phyloP scores from a whole-genome alignment of 2,888 invertebrate genomes.

The Plebejus melissa region DNA sequence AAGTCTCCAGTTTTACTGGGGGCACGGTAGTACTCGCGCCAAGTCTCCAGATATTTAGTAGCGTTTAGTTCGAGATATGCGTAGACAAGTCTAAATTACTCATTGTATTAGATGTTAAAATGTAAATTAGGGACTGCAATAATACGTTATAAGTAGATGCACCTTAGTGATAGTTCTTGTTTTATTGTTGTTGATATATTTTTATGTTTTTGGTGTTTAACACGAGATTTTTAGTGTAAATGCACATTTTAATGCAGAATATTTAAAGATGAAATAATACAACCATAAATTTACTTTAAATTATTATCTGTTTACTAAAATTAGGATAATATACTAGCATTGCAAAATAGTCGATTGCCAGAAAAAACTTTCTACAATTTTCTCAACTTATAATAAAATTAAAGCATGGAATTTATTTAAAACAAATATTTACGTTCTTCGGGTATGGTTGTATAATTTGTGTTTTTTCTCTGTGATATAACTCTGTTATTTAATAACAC shows the following conservation, averaged over 20 bases:
- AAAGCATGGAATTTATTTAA: neutral
- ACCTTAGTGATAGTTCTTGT: conserved; percentile 53
- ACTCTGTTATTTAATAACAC: neutral
- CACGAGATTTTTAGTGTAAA: neutral
- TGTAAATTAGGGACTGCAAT: conserved; percentile 67
- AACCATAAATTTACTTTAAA: neutral
- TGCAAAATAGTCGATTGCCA: neutral
- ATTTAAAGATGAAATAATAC: neutral
- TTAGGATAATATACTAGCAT: neutral
- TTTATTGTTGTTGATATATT: conserved; percentile 16
- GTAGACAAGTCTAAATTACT: conserved; percentile 41
- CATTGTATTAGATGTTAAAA: conserved; percentile 55
- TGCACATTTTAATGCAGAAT: neutral
- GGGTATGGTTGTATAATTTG: neutral
- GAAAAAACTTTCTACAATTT: neutral
- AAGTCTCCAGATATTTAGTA: conserved; percentile 7
- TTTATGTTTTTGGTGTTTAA: conserved; percentile 7
- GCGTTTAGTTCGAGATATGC: conserved; percentile 13
- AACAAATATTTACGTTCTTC: neutral
- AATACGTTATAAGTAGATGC: conserved; percentile 75
- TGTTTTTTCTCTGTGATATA: conserved; percentile 16
- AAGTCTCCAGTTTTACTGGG: neutral
- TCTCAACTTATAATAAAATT: neutral
- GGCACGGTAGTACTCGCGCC: neutral
- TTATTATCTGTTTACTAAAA: neutral